These are phyloP conservation scores for Stigmatopora nigra DNA, from an alignment of 2,113 vertebrate genomes.

Conservation along the genomic window DNA sequence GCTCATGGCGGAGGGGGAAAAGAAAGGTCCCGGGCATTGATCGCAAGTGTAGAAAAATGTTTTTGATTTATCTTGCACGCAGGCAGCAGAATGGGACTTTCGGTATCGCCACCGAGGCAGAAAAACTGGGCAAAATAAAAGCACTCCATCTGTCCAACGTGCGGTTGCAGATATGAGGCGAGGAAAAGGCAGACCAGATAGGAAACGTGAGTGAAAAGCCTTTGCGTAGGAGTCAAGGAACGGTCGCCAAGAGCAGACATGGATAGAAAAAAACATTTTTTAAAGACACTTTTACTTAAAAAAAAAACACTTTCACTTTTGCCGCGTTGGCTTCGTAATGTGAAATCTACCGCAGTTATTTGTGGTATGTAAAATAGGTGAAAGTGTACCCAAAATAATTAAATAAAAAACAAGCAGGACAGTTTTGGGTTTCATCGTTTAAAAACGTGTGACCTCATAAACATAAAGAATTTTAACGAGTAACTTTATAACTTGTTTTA, in stretches of 20 bases:
- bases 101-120: conserved; percentile 51
- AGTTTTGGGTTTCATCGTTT: too few species aligned
- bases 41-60: conserved; percentile 58
- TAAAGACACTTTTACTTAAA: conserved; percentile 30
- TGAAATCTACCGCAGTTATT: conserved; percentile 11
- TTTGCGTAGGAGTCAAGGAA: conserved; percentile 35
- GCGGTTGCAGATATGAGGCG: conserved; percentile 46
- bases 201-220: conserved; percentile 29
- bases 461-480: too few species aligned
- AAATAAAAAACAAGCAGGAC: too few species aligned
- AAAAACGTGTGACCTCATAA: too few species aligned
- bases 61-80: conserved; percentile 62
- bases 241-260: conserved; percentile 38
- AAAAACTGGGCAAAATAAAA: conserved; percentile 48
- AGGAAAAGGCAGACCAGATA: conserved; percentile 17
- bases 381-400: too few species aligned
- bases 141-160: conserved; percentile 61
- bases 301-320: conserved; percentile 53
- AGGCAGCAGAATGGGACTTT: conserved; percentile 54
- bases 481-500: not conserved
- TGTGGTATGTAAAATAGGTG: too few species aligned
- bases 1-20: conserved; percentile 14
- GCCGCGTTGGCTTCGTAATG: conserved; percentile 58
- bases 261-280: conserved; percentile 43
- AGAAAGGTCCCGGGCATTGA: conserved; percentile 49